Evolutionary conservation across 1,140 invertebrate genomes (phyloP), one percentile per base, ranked within the genome.

Genomic region (Drosophila tsacasi): DNA sequence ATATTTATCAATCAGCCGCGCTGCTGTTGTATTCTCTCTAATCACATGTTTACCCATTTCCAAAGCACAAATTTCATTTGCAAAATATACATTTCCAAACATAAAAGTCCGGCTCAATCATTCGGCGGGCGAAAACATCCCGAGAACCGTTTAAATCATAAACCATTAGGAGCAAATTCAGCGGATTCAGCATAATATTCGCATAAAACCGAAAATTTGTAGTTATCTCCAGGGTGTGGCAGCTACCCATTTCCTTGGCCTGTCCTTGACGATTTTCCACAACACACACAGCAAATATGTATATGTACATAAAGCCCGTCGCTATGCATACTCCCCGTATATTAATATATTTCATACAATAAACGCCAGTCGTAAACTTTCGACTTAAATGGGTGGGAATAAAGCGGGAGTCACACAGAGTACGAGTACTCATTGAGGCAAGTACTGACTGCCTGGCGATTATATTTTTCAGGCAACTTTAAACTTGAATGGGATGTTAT

Each of bases 121-220:
- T 58, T 40, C 30, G 42, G 39, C 35, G 47, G 25, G 40, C 57
- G 63, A 71, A 71, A 62, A 46, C 64, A 69, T 62, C n/a, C 67
- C 27, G 44, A 55, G 74, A 81, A 67, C 49, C 71, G 84, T 64
- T 76, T 81, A 90, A 89, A 89, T 89, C 85, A 89, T 90, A 84
- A 69, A 79, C 81, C 72, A 90, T 85, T 89, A 81, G 71, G 35
- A 52, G 78, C 47, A 63, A 71, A 79, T 82, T 73, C 46, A 40
- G 81, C 79, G 81, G 57, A 79, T 85, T 89, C 85, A 85, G 85
- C 85, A 89, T 89, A 89, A 90, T 76, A 85, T 90, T 85, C 75
- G 10, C 86, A 89, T 89, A 90, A 89, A 89, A 79, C 23, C 67
- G 39, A 61, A 79, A 79, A 89, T 89, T 87, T 87, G 84, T 87